These are phyloP conservation scores for Allophyes oxyacanthae DNA, from an alignment of 2,888 invertebrate species.

Conservation along the genomic window DNA sequence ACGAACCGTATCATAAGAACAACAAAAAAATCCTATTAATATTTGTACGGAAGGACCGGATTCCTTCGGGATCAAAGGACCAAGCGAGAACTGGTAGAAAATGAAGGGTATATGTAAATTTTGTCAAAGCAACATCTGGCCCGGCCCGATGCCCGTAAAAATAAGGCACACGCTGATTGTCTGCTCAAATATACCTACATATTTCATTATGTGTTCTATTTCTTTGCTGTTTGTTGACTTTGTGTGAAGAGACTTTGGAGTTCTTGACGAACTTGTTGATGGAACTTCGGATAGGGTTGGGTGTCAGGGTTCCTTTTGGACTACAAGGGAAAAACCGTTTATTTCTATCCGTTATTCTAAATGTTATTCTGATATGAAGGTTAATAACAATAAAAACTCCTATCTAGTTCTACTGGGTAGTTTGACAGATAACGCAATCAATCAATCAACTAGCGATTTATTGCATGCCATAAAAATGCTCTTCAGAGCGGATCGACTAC, in stretches of 20 bases:
- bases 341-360: no score
- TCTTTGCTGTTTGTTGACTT: constrained; percentile 40
- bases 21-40: constrained; percentile 60
- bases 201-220: constrained; percentile 49
- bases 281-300: background rate
- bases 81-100: constrained; percentile 29
- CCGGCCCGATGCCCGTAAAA: constrained; percentile 51
- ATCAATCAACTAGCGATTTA: no score
- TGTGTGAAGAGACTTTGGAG: constrained; percentile 19
- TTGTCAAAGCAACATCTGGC: constrained; percentile 59
- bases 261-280: constrained; percentile 33
- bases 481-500: no score
- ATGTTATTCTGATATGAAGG: no score
- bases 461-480: no score
- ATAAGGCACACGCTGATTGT: constrained; percentile 56
- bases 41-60: constrained; percentile 53
- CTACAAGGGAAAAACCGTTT: background rate
- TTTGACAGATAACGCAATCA: no score
- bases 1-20: constrained; percentile 54
- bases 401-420: no score
- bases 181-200: constrained; percentile 54
- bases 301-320: background rate
- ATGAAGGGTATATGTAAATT: constrained; percentile 59
- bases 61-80: constrained; percentile 56
- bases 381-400: no score